Percentiles rank a stretch among this genome's conserved stretches.
phyloP scores from a whole-genome alignment of 2,888 invertebrate species.

The Perdita meconis region DNA sequence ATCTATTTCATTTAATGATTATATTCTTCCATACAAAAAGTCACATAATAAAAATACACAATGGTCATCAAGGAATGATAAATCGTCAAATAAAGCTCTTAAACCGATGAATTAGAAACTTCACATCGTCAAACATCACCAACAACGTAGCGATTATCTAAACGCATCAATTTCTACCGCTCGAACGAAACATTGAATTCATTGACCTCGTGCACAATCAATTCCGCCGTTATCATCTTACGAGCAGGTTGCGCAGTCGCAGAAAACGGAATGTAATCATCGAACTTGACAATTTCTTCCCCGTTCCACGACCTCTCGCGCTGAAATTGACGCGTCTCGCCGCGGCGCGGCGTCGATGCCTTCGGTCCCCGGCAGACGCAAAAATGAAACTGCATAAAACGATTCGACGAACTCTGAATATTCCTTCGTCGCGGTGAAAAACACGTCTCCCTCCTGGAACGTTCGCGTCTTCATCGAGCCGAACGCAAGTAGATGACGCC shows the following conservation, averaged over 20 bases:
- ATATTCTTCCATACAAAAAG: too few relatives aligned
- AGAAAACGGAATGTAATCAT: constrained; percentile 28
- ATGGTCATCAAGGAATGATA: too few relatives aligned
- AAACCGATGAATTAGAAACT: neutral
- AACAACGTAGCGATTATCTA: constrained; percentile 10
- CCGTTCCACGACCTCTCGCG: neutral
- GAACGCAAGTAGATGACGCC: too few relatives aligned
- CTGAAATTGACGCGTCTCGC: too few relatives aligned
- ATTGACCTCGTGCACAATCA: constrained; percentile 70
- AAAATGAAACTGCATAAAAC: neutral
- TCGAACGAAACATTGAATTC: constrained; percentile 57
- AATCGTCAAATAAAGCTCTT: too few relatives aligned
- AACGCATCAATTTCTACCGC: constrained; percentile 32
- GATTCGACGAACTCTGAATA: neutral
- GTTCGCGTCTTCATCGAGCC: neutral
- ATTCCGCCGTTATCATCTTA: constrained; percentile 59
- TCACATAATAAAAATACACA: too few relatives aligned
- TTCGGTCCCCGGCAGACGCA: neutral
- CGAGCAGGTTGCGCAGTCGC: constrained; percentile 22
- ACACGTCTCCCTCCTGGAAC: neutral
- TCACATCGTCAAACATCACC: neutral
- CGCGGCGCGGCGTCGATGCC: neutral
- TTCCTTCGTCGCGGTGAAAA: neutral
- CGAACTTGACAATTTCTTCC: constrained; percentile 27
- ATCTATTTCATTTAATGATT: too few relatives aligned